A percentile compares a stretch with the other conserved stretches of the same genome.
phyloP scores from a whole-genome alignment of 2,113 vertebrate genomes.

The Menidia beryllina region DNA sequence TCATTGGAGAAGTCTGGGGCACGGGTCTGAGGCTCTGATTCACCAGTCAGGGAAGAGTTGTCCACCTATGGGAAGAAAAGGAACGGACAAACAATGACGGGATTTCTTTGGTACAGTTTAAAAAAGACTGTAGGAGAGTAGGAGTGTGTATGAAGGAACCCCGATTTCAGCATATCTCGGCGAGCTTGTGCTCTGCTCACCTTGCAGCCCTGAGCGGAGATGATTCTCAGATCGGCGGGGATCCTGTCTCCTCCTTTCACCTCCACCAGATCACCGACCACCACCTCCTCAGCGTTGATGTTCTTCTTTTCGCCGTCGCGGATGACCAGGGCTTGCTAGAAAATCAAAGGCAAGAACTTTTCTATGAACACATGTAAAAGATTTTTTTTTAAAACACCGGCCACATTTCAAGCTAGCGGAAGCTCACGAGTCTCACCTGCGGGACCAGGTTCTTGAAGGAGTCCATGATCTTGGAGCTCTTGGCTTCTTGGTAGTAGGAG shows the following conservation, averaged over 20 bases:
- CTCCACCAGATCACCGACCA: conserved; percentile 93
- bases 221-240: conserved; percentile 91
- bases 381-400: no score
- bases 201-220: conserved; percentile 95
- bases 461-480: conserved; percentile 99
- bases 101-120: background rate
- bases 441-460: conserved; percentile 98
- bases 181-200: conserved; percentile 60
- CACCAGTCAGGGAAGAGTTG: conserved; percentile 96
- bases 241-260: conserved; percentile 97
- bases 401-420: background rate
- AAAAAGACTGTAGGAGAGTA: background rate
- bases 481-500: conserved; percentile 85
- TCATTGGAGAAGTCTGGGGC: conserved; percentile 93
- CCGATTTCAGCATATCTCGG: background rate
- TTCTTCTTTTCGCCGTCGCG: conserved; percentile 93
- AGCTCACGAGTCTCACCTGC: conserved; percentile 8
- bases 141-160: no score
- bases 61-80: conserved; percentile 84
- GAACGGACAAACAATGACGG: background rate
- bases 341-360: background rate
- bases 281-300: conserved; percentile 93
- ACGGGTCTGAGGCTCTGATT: conserved; percentile 96
- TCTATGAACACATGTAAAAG: background rate
- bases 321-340: conserved; percentile 94